Base-by-base conservation (phyloP, 1,140 invertebrate species). In the Thalassaphorura encarpata region DNA sequence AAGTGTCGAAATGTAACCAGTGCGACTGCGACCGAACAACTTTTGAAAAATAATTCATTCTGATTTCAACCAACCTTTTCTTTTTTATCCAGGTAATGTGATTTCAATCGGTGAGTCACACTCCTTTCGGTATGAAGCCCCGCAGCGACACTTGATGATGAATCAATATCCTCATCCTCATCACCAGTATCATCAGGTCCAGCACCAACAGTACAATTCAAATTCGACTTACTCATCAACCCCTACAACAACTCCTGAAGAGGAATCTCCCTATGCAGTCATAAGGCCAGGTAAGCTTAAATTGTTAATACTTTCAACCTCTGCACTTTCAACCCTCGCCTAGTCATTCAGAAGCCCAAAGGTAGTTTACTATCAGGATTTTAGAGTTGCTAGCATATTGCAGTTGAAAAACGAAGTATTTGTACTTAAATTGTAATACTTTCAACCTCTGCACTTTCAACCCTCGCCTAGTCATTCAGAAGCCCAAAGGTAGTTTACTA, bases 71-170 rank as follows among this genome's bases (percentile, higher is more conserved):
- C 8, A 8, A n/a, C 29, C 23, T 41, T 53, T 27, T 6, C 40
- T 13, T 11, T 11, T 60, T n/a, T 42, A 52, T 52, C 27, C 56
- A 64, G 62, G 62, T 27, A 60, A 58, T 36, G 26, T 64, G 23
- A 61, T 64, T 33, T 46, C 13, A 24, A 64, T 64, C 31, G 62
- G 62, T 28, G 58, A 54, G 8, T 58, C 56, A 27, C 55, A 64
- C 41, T 54, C 50, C 24, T 59, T 64, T 47, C 52, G 45, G 19
- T 64, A 41, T 50, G 52, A 58, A 41, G 53, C 19, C n/a, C 18
- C 41, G 19, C 8, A 43, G n/a, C 33, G 33, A n/a, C 11, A 36
- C 33, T n/a, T n/a, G n/a, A 36, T n/a, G 33, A 36, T 11, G 33
- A 36, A 36, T 36, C 33, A 36, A 36, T 36, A 36, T 36, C 33